phyloP scores from a whole-genome alignment of 2,113 vertebrate species.

The Mormyrus iriodes region DNA sequence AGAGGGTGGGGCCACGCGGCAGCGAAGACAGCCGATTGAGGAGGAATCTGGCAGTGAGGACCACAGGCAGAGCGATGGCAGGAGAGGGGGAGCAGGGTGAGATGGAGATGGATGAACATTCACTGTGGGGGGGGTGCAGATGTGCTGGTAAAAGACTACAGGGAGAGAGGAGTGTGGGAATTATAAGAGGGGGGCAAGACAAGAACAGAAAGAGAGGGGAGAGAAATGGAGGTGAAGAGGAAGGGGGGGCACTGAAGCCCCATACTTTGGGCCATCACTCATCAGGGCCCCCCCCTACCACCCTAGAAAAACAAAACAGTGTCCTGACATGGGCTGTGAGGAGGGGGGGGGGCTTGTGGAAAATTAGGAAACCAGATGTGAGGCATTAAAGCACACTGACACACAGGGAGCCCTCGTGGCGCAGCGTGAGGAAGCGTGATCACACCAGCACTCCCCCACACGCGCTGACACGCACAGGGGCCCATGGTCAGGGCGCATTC shows the following conservation, averaged over 20 bases:
- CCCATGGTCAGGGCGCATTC: neutral
- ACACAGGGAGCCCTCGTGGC: constrained; percentile 58
- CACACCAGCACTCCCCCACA: constrained; percentile 43
- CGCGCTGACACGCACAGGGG: constrained; percentile 10
- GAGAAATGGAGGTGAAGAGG: neutral
- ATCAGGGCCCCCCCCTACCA: constrained; percentile 45
- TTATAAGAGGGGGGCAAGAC: neutral
- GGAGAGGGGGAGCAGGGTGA: neutral
- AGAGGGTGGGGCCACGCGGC: neutral
- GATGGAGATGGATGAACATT: neutral
- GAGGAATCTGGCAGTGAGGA: neutral
- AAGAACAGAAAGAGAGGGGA: constrained; percentile 15
- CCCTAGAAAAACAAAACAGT: constrained; percentile 68
- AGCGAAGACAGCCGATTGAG: constrained; percentile 12
- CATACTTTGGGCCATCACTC: constrained; percentile 64
- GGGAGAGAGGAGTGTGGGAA: constrained; percentile 18
- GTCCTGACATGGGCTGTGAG: constrained; percentile 57
- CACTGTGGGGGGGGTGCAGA: neutral
- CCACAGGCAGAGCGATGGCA: neutral
- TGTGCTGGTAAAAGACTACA: constrained; percentile 7
- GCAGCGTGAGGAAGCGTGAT: constrained; percentile 38
- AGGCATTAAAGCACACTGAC: constrained; percentile 68
- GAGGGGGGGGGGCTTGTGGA: constrained; percentile 40
- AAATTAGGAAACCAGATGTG: constrained; percentile 76
- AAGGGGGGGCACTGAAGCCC: constrained; percentile 49